phyloP scores from a whole-genome alignment of 2,888 invertebrate genomes.

The Drosophila borborema region DNA sequence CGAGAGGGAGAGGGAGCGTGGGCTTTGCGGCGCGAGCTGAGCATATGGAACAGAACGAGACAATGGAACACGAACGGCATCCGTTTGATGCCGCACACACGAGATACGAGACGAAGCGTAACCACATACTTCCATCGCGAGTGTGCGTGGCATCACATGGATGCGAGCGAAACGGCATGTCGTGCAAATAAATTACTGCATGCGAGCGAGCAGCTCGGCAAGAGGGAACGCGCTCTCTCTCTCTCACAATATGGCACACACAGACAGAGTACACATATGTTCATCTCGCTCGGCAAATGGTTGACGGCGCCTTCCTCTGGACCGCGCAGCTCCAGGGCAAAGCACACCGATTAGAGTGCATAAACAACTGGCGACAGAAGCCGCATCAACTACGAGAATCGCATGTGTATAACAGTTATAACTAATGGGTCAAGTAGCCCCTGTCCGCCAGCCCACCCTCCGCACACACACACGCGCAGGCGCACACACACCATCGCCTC shows the following conservation, averaged over 20 bases:
- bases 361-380: neutral
- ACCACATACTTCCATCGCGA: slow-evolving; percentile 59
- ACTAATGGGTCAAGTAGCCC: slow-evolving; percentile 25
- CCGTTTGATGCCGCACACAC: slow-evolving; percentile 41
- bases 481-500: slow-evolving; percentile 3
- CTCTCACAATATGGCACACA: slow-evolving; percentile 9
- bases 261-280: slow-evolving; percentile 8
- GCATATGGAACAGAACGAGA: slow-evolving; percentile 26
- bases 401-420: slow-evolving; percentile 31
- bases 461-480: slow-evolving; percentile 7
- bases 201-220: slow-evolving; percentile 7
- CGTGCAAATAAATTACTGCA: neutral
- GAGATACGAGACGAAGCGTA: slow-evolving; percentile 51
- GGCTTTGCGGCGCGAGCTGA: slow-evolving; percentile 35
- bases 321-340: slow-evolving; percentile 31
- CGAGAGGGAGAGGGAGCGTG: slow-evolving; percentile 6
- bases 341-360: slow-evolving; percentile 15
- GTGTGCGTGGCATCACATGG: slow-evolving; percentile 51
- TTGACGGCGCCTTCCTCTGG: slow-evolving; percentile 8
- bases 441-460: slow-evolving; percentile 2
- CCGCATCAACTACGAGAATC: neutral
- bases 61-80: slow-evolving; percentile 26
- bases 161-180: slow-evolving; percentile 56
- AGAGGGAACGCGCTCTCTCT: slow-evolving; percentile 6
- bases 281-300: slow-evolving; percentile 48